A percentile compares a stretch with the other conserved stretches of the same genome.
Conservation (phyloP, 92 coral and sea anemone species). For the Phymanthus crucifer region DNA sequence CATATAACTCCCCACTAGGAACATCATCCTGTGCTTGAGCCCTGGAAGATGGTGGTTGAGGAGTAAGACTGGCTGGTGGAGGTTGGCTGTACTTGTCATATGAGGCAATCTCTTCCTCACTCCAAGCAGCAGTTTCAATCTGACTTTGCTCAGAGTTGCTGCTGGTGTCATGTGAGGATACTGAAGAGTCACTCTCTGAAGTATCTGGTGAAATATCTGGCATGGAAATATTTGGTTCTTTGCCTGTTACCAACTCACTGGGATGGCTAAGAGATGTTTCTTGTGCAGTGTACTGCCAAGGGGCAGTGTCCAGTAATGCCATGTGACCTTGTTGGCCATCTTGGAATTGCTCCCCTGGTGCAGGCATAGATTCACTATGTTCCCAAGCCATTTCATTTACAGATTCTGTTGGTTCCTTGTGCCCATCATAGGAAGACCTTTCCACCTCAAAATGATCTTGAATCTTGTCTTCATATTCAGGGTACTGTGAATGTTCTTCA, state of each 20-base stretch:
- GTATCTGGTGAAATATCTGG: background rate
- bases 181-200: background rate
- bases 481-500: background rate
- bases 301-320: background rate
- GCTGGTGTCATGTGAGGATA: background rate
- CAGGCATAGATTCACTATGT: background rate
- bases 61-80: background rate
- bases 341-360: background rate
- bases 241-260: background rate
- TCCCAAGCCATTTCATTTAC: background rate
- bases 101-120: background rate
- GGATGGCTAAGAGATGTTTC: background rate
- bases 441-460: background rate
- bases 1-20: background rate
- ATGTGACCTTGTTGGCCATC: background rate
- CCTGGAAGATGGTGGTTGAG: background rate
- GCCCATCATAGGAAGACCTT: background rate
- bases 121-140: conserved; percentile 13
- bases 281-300: background rate
- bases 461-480: background rate
- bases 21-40: background rate
- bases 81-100: background rate
- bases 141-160: conserved; percentile 9
- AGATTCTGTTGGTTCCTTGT: background rate
- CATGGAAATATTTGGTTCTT: background rate